phyloP scores from a whole-genome alignment of 2,888 invertebrate genomes.

The Pristionchus mayeri region DNA sequence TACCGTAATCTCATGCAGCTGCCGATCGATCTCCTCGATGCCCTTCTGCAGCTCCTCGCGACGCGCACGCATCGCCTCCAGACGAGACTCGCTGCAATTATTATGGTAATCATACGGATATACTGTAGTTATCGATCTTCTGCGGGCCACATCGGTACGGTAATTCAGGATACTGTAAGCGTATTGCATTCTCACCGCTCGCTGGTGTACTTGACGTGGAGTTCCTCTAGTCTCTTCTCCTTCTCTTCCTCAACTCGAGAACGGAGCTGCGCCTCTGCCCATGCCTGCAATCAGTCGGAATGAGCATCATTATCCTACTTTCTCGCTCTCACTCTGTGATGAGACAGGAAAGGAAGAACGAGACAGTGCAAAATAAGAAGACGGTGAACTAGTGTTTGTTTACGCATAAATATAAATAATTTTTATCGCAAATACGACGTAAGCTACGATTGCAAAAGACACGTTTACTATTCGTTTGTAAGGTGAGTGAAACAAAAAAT shows the following conservation, averaged over 20 bases:
- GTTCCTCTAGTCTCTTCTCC: constrained; percentile 67
- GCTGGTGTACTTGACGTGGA: constrained; percentile 59
- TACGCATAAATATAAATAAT: no score
- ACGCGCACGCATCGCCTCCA: constrained; percentile 55
- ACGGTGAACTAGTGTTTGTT: no score
- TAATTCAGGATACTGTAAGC: background rate
- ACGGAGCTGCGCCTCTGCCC: constrained; percentile 71
- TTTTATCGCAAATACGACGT: no score
- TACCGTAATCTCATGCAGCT: constrained; percentile 54
- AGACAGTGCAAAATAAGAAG: no score
- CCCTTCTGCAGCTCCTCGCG: constrained; percentile 58
- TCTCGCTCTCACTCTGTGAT: background rate
- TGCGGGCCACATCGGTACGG: background rate
- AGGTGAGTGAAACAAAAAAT: no score
- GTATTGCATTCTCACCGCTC: constrained; percentile 38
- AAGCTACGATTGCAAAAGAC: no score
- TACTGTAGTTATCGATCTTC: no score
- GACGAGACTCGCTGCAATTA: constrained; percentile 1
- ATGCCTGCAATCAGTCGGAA: constrained; percentile 56
- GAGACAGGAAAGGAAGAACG: no score
- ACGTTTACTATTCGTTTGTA: no score
- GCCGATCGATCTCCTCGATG: constrained; percentile 46
- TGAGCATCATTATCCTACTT: background rate
- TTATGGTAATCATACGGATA: background rate
- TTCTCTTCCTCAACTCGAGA: constrained; percentile 71